Conservation (phyloP, 2,113 vertebrate species). For the Poeciliopsis occidentalis region DNA sequence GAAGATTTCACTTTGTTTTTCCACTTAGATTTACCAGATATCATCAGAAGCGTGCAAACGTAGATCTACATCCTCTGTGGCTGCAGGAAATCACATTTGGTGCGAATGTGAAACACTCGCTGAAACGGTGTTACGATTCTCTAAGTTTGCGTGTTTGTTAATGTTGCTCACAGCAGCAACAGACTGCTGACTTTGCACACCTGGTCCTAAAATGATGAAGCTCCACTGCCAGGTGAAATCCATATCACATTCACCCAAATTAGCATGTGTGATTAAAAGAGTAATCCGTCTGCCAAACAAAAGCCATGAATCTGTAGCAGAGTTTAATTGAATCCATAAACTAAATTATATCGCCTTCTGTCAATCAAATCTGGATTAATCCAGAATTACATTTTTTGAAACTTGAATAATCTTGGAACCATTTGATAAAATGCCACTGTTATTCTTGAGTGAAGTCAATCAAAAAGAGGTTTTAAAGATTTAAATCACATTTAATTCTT, state of each 20-base stretch:
- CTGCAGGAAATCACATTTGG: not conserved
- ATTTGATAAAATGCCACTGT: no score
- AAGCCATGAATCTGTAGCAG: not conserved
- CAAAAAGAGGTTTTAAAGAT: no score
- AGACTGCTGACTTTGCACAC: conserved; percentile 12
- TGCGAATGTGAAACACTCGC: not conserved
- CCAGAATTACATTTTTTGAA: no score
- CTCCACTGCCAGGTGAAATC: not conserved
- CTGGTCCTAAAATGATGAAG: not conserved
- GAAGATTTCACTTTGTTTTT: no score
- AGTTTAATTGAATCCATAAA: not conserved
- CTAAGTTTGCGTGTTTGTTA: not conserved
- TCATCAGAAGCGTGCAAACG: not conserved
- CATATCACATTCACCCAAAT: not conserved
- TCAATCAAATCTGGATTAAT: not conserved
- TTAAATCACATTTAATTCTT: no score
- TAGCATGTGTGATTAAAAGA: not conserved
- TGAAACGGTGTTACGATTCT: not conserved
- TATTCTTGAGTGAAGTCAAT: no score
- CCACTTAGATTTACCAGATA: not conserved
- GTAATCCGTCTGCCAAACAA: not conserved
- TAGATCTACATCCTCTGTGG: not conserved
- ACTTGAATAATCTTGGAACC: no score
- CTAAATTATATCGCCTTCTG: not conserved
- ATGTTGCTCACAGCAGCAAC: not conserved